These are phyloP conservation scores for Taxidea taxus DNA, from an alignment of 2,113 vertebrate species.

Conservation along the genomic window DNA sequence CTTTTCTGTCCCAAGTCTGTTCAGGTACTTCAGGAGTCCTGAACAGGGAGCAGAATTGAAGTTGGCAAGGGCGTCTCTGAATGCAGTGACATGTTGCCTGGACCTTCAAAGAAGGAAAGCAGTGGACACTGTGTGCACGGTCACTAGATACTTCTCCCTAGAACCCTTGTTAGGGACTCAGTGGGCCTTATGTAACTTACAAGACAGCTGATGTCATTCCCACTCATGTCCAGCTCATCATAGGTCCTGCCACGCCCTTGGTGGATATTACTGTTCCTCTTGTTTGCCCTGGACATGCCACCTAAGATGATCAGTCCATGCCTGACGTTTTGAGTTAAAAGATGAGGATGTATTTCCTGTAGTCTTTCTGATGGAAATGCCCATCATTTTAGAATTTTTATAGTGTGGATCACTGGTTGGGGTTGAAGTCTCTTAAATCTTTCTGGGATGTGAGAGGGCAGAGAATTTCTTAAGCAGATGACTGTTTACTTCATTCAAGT, in stretches of 20 bases:
- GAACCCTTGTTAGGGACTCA: not conserved
- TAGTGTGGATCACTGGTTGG: not conserved
- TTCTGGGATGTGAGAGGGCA: not conserved
- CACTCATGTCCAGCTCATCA: not conserved
- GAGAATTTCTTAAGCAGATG: constrained; percentile 29
- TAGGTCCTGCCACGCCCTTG: not conserved
- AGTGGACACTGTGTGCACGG: not conserved
- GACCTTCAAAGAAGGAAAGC: not conserved
- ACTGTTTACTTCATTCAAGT: constrained; percentile 14
- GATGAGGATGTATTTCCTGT: not conserved
- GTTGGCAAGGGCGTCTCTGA: not conserved
- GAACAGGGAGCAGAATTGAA: not conserved
- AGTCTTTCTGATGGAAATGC: not conserved
- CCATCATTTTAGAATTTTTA: not conserved
- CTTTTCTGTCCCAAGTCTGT: not conserved
- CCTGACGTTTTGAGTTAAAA: constrained; percentile 5
- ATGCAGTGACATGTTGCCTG: not conserved
- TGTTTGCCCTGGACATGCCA: not conserved
- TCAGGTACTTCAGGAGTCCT: not conserved
- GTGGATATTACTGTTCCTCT: not conserved
- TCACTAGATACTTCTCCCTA: not conserved
- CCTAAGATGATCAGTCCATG: not conserved
- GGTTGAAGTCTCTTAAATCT: not conserved
- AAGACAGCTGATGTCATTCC: not conserved
- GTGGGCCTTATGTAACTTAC: not conserved